These are phyloP conservation scores for Sebastes elongatus DNA, from an alignment of 2,797 vertebrate genomes.

Conservation along the genomic window DNA sequence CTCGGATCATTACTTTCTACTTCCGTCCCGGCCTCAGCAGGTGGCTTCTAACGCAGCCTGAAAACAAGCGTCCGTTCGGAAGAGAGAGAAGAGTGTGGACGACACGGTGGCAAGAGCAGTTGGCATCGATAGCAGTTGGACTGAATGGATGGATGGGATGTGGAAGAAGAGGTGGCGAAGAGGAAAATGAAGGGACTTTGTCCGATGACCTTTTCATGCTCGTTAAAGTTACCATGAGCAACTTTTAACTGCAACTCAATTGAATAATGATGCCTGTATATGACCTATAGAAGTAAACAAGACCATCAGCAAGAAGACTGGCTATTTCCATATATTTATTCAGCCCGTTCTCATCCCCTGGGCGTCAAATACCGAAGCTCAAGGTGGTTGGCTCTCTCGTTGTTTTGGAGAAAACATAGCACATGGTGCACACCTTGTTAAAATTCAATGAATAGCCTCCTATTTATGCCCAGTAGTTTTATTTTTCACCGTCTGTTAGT, in stretches of 20 bases:
- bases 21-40: conserved; percentile 28
- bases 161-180: neutral
- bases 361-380: too few relatives aligned
- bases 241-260: neutral
- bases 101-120: neutral
- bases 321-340: neutral
- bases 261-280: neutral
- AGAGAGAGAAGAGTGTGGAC: neutral
- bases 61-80: conserved; percentile 40
- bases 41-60: conserved; percentile 18
- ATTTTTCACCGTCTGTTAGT: neutral
- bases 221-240: neutral
- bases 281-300: neutral
- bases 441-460: neutral
- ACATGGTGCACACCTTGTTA: neutral
- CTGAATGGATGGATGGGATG: neutral
- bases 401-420: too few relatives aligned
- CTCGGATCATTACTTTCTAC: conserved; percentile 16
- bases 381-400: too few relatives aligned
- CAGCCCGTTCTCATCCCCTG: too few relatives aligned
- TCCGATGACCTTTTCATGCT: neutral
- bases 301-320: too few relatives aligned
- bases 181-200: neutral
- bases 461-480: neutral
- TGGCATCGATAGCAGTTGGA: neutral